phyloP scores from a whole-genome alignment of 1,140 invertebrate species.

The Ooceraea biroi region DNA sequence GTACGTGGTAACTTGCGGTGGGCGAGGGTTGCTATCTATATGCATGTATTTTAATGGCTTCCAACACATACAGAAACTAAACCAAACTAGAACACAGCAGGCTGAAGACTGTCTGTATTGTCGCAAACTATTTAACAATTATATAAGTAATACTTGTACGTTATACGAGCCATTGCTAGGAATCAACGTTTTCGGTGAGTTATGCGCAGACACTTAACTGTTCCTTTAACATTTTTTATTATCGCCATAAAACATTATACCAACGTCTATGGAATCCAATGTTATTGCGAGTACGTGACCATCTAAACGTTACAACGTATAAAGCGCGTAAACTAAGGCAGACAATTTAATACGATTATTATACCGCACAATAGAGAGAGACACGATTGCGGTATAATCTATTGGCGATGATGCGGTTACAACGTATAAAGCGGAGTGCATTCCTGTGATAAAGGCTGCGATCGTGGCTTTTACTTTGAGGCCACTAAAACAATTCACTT shows the following conservation, averaged over 20 bases:
- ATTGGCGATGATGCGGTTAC: neutral
- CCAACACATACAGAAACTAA: conserved; percentile 23
- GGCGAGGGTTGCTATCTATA: conserved; percentile 10
- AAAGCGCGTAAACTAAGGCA: conserved; percentile 23
- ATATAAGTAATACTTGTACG: neutral
- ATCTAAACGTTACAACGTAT: neutral
- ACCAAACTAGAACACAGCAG: neutral
- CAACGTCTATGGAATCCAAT: neutral
- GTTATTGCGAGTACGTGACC: neutral
- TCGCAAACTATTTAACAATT: conserved; percentile 39
- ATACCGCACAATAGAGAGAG: neutral
- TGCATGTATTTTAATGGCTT: conserved; percentile 47
- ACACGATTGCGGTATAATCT: neutral
- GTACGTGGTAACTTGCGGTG: conserved; percentile 48
- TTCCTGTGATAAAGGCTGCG: conserved; percentile 5
- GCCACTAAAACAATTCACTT: neutral
- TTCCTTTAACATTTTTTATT: neutral
- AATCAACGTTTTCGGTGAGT: neutral
- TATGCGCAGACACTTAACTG: neutral
- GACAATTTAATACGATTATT: conserved; percentile 47
- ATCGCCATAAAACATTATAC: neutral
- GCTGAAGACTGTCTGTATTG: conserved; percentile 1
- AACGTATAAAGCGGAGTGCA: neutral
- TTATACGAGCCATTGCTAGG: neutral
- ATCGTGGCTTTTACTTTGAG: neutral